Percentiles rank a stretch among this genome's conserved stretches.
phyloP scores from a whole-genome alignment of 92 coral and sea anemone species.

The Hydrozoanthus gracilis region DNA sequence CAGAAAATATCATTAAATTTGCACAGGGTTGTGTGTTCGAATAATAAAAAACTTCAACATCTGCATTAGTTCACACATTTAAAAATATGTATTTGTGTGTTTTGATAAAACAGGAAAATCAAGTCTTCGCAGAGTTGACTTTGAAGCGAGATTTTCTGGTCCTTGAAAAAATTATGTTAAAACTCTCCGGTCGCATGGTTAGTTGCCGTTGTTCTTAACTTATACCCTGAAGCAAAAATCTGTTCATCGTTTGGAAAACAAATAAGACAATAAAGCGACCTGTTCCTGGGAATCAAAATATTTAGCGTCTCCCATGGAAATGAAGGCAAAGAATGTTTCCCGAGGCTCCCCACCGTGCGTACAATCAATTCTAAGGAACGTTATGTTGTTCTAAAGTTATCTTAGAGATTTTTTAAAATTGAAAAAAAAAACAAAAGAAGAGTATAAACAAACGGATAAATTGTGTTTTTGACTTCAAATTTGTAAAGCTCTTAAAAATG shows the following conservation, averaged over 20 bases:
- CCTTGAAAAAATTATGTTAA: neutral
- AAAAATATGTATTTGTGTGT: constrained; percentile 9
- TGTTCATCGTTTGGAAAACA: constrained; percentile 40
- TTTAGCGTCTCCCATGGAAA: constrained; percentile 45
- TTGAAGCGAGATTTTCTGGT: neutral
- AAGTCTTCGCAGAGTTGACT: neutral
- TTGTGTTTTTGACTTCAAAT: neutral
- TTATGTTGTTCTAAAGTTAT: neutral
- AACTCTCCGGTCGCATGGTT: neutral
- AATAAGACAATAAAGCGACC: constrained; percentile 38
- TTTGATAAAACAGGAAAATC: neutral
- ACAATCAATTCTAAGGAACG: neutral
- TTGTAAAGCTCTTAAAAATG: too few species aligned
- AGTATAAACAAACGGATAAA: too few species aligned
- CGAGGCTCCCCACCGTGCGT: constrained; percentile 5
- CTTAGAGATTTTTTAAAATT: neutral
- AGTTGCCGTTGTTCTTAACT: neutral
- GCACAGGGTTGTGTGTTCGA: constrained; percentile 32
- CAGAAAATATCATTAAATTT: constrained; percentile 40
- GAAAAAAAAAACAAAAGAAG: too few species aligned
- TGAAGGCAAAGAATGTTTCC: constrained; percentile 18
- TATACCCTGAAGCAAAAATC: constrained; percentile 34
- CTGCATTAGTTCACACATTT: constrained; percentile 40
- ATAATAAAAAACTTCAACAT: constrained; percentile 18
- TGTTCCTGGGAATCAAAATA: constrained; percentile 51